Evolutionary conservation across 2,113 vertebrate species (phyloP), one percentile per base, ranked within the genome.

Genomic region (Coracopsis vasa): DNA sequence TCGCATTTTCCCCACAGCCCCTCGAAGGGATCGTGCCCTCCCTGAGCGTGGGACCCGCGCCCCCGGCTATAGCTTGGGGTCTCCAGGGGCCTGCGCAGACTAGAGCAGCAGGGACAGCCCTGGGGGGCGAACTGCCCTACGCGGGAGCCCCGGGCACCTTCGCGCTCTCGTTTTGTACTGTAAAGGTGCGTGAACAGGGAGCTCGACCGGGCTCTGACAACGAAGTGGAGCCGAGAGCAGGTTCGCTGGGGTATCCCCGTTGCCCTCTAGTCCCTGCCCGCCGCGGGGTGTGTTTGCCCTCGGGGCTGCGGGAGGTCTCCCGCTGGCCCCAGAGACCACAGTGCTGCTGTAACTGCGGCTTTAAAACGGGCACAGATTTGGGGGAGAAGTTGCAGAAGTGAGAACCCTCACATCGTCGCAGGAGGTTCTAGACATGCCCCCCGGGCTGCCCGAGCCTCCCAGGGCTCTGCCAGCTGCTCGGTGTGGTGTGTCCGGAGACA

Each of bases 341-440:
- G 33, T 71, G 16, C 35, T 58, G 42, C 35, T 16, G 21, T 37
- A 62, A 41, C 21, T 2, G 2, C 31, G 25, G 64, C 11, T 58
- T 21, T 72, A 69, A 64, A 86, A 86, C 2, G 8, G 45, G 12
- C 0, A 1, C 33, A 33, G 25, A 7, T 82, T 27, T 16, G 19
- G 8, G 16, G 33, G 33, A 84, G 37, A 53, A 66, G 3, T 25
- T 35, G 56, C 45, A 27, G n/a, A 62, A 53, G 11, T 18, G 33
- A 21, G n/a, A 86, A 7, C 33, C 27, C 16, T 47, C 3, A 0
- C 6, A 15, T 69, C 3, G 0, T 39, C 1, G 1, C 60, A 7
- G 41, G 18, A 70, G 11, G 18, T 33, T 70, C 50, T 44, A 23
- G 45, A 53, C 5, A 3, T 33, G 27, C 8, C 20, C 14, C 25